These are phyloP conservation scores for Chironex yamaguchii DNA, from an alignment of 30 jellyfish, hydroid and myxozoan genomes.

Conservation along the genomic window DNA sequence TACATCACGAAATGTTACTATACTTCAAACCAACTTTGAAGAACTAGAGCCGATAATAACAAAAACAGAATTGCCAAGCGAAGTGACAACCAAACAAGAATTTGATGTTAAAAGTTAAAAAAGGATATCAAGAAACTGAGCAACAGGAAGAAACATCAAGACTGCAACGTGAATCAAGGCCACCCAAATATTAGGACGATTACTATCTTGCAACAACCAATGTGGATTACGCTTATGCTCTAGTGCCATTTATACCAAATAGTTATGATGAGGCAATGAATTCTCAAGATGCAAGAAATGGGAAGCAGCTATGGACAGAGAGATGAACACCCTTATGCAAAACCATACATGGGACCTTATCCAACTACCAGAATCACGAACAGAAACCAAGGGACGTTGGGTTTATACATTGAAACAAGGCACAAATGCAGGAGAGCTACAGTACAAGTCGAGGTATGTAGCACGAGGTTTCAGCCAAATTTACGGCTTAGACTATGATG, in stretches of 20 bases:
- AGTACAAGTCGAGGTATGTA: slow-evolving; percentile 31
- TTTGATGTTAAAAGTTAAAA: too few relatives aligned
- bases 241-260: not conserved
- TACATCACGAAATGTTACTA: too few relatives aligned
- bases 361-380: slow-evolving; percentile 3
- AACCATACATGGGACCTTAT: slow-evolving; percentile 27
- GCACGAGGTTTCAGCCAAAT: slow-evolving; percentile 20
- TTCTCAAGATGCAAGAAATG: slow-evolving; percentile 54
- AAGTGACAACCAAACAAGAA: too few relatives aligned
- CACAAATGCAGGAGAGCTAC: not conserved
- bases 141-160: not conserved
- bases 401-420: slow-evolving; percentile 46
- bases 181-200: slow-evolving; percentile 4
- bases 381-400: slow-evolving; percentile 36
- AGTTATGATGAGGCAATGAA: slow-evolving; percentile 32
- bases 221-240: slow-evolving; percentile 45
- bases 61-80: too few relatives aligned
- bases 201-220: slow-evolving; percentile 16
- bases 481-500: slow-evolving; percentile 6
- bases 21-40: too few relatives aligned
- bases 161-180: slow-evolving; percentile 30
- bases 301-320: slow-evolving; percentile 52
- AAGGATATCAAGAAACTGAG: too few relatives aligned
- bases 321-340: slow-evolving; percentile 18
- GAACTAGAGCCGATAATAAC: too few relatives aligned